A percentile compares a stretch with the other conserved stretches of the same genome.
phyloP scores from a whole-genome alignment of 2,113 vertebrate species.

The Microtus ochrogaster region DNA sequence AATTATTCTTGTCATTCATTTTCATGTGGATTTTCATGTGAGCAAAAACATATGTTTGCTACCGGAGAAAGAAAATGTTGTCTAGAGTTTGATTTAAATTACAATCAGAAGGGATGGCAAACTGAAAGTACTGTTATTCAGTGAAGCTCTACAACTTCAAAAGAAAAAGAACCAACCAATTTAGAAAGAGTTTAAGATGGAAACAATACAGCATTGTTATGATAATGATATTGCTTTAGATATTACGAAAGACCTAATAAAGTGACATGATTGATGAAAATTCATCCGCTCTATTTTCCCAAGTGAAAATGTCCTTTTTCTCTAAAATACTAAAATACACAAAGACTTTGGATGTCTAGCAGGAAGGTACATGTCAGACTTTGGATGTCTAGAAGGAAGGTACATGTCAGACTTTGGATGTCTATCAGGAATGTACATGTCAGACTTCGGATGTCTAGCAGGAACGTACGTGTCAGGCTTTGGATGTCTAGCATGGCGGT shows the following conservation, averaged over 20 bases:
- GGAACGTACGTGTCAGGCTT: background rate
- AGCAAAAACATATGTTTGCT: background rate
- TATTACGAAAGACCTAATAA: background rate
- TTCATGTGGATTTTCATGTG: background rate
- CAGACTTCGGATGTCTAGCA: background rate
- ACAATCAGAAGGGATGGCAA: background rate
- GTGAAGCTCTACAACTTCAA: background rate
- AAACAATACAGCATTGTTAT: background rate
- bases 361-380: no score
- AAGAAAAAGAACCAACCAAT: conserved; percentile 17
- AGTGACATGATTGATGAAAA: conserved; percentile 50
- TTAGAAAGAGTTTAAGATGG: conserved; percentile 56
- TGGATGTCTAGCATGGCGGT: no score
- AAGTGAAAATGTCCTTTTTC: background rate
- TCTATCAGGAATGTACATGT: no score
- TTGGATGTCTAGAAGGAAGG: no score
- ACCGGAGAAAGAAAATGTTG: background rate
- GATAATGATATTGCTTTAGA: conserved; percentile 24
- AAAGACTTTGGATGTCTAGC: background rate
- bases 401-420: background rate
- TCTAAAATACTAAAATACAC: conserved; percentile 57
- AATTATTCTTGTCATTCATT: background rate
- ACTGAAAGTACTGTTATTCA: conserved; percentile 36
- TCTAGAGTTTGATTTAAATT: conserved; percentile 31
- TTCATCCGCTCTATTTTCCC: conserved; percentile 7